Percentiles rank a stretch among this genome's conserved stretches.
These are phyloP conservation scores for Cnemophilus loriae DNA, from an alignment of 2,113 vertebrate species.

Conservation along the genomic window DNA sequence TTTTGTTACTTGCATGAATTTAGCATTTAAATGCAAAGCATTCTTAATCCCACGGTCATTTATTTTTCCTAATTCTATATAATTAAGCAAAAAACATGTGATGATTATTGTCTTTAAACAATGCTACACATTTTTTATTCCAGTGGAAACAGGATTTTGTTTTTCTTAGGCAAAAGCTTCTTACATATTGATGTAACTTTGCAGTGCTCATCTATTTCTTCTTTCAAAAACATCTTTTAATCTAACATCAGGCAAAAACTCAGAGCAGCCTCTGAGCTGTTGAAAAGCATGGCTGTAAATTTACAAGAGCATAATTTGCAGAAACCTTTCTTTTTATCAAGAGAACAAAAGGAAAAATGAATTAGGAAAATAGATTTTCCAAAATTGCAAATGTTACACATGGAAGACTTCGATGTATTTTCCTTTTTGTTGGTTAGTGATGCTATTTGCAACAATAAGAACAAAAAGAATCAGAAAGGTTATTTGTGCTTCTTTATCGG, in stretches of 20 bases:
- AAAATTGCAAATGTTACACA: background rate
- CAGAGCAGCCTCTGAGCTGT: background rate
- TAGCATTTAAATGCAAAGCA: background rate
- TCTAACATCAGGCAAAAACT: slow-evolving; percentile 19
- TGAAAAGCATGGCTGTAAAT: slow-evolving; percentile 2
- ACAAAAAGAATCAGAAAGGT: slow-evolving; percentile 15
- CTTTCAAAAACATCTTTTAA: slow-evolving; percentile 16
- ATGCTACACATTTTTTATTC: background rate
- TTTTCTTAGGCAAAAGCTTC: background rate
- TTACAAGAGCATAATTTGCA: background rate
- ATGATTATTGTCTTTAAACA: background rate
- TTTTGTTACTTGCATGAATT: background rate
- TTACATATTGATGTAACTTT: background rate
- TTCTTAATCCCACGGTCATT: background rate
- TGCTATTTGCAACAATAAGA: slow-evolving; percentile 6
- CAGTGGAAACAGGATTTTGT: background rate
- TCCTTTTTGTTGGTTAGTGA: background rate
- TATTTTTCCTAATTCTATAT: background rate
- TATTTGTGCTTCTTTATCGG: slow-evolving; percentile 5
- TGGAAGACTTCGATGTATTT: background rate
- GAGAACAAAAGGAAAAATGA: slow-evolving; percentile 27
- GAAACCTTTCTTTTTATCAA: slow-evolving; percentile 1
- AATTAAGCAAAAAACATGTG: background rate
- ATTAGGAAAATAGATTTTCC: background rate
- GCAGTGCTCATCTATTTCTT: background rate